These are phyloP conservation scores for Euplexia lucipara DNA, from an alignment of 2,888 invertebrate species.

Conservation along the genomic window DNA sequence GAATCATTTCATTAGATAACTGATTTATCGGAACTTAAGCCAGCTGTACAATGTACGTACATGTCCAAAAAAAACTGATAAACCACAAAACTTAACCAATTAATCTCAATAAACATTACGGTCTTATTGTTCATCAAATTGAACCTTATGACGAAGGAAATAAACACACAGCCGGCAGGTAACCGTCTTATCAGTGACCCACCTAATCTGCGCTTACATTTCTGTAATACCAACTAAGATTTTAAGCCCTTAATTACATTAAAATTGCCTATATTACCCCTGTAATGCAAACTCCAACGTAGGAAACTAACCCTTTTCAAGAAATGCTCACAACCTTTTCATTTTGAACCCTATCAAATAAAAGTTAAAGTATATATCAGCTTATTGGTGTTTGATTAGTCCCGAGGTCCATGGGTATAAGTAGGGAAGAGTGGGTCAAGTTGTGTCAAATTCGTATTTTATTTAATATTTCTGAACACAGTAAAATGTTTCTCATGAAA, in stretches of 20 bases:
- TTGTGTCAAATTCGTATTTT: too few relatives aligned
- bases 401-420: constrained; percentile 2
- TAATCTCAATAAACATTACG: constrained; percentile 37
- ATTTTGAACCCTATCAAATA: neutral
- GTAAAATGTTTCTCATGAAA: too few relatives aligned
- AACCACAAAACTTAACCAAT: constrained; percentile 23
- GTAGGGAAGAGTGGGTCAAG: neutral
- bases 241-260: constrained; percentile 54
- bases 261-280: constrained; percentile 51
- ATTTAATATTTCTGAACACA: too few relatives aligned
- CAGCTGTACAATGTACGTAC: too few relatives aligned
- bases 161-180: constrained; percentile 32
- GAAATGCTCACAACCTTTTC: neutral
- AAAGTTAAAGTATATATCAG: constrained; percentile 10
- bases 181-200: constrained; percentile 39
- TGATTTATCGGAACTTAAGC: too few relatives aligned
- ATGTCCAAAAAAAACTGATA: constrained; percentile 9
- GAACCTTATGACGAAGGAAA: constrained; percentile 18
- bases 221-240: constrained; percentile 41
- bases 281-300: constrained; percentile 42
- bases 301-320: constrained; percentile 48
- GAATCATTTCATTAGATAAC: too few relatives aligned
- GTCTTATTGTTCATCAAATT: constrained; percentile 30
- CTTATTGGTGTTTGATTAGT: constrained; percentile 13
- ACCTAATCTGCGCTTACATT: constrained; percentile 49